Percentiles rank a stretch among this genome's conserved stretches.
Evolutionary conservation across 2,888 invertebrate species (phyloP).

Genomic region (Mycalesis mineus): DNA sequence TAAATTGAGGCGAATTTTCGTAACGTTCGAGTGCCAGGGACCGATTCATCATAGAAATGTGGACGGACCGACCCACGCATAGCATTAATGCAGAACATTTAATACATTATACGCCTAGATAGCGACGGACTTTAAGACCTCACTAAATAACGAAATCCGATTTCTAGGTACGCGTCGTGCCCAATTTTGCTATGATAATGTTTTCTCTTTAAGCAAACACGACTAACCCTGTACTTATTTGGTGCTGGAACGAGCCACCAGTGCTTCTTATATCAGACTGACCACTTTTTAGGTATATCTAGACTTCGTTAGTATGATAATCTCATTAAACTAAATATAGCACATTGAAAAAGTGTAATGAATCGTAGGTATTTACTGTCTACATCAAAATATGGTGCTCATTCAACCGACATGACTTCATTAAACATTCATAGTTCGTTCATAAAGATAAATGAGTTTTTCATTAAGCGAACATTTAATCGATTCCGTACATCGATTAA

Average conservation of each 20-base stretch:
- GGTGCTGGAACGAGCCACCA: slow-evolving; percentile 17
- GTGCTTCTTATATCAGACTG: neutral
- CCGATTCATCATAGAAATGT: slow-evolving; percentile 76
- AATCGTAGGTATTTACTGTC: neutral
- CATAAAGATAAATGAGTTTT: slow-evolving; percentile 46
- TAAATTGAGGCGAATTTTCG: slow-evolving; percentile 72
- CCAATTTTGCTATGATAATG: slow-evolving; percentile 29
- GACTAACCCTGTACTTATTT: slow-evolving; percentile 24
- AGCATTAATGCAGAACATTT: slow-evolving; percentile 52
- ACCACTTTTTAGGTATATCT: neutral
- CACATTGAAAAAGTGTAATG: neutral
- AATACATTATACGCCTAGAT: slow-evolving; percentile 45
- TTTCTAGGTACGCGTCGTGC: slow-evolving; percentile 29
- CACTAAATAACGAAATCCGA: slow-evolving; percentile 34
- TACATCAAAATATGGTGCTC: slow-evolving; percentile 23
- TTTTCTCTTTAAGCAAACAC: slow-evolving; percentile 17
- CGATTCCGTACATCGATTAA: slow-evolving; percentile 33
- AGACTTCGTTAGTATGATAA: neutral
- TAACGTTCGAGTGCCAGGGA: slow-evolving; percentile 57
- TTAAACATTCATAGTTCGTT: slow-evolving; percentile 51
- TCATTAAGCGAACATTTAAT: slow-evolving; percentile 35
- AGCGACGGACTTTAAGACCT: slow-evolving; percentile 30
- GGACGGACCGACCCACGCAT: slow-evolving; percentile 71
- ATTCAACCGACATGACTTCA: slow-evolving; percentile 41
- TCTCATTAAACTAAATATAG: neutral